Base-by-base conservation (phyloP, 1,140 invertebrate species). In the Leptinotarsa undecemlineata region DNA sequence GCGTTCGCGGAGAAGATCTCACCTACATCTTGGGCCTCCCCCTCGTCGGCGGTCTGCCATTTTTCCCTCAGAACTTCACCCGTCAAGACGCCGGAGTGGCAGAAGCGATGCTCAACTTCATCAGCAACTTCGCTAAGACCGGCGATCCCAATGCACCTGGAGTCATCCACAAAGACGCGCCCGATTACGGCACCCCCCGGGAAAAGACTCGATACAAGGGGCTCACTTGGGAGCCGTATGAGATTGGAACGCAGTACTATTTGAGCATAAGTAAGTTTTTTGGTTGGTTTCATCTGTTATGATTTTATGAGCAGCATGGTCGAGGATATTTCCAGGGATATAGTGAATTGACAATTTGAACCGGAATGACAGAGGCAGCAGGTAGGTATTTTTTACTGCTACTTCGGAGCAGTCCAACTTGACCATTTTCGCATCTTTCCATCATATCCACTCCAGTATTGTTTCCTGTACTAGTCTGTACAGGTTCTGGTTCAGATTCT, bases 11-110 rank as follows among this genome's bases (percentile, higher is more conserved):
- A 8, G 95, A 97, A 82, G 94, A 95, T 64, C 85, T 97, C 51
- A 88, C 93, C 1, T 97, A 96, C 85, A 90, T 97, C 69, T 91
- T 97, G 77, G 96, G 95, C 0, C 90, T 95, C 60, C 95, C 96
- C 0, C 84, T 97, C 64, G 92, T 96, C 26, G 90, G 90, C 3
- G 93, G 88, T 23, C 85, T 87, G 72, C 87, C 89, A 14, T 87
- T 87, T 76, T 89, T 91, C 71, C 88, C 90, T 0, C 88, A 90
- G 51, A 94, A 94, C 85, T 96, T 92, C 86, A 92, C 90, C 21
- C 85, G 90, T 15, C 89, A 91, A 23, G 95, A 96, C 1, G 89
- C 91, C 78, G 88, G 90, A 8, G 90, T 96, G 15, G 90, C 93
- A 1, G 91, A 94, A 81, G 89, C 91, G 1, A 88, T 95, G 1